These are phyloP conservation scores for Nyctibius bracteatus DNA, from an alignment of 2,113 vertebrate species.

Conservation along the genomic window DNA sequence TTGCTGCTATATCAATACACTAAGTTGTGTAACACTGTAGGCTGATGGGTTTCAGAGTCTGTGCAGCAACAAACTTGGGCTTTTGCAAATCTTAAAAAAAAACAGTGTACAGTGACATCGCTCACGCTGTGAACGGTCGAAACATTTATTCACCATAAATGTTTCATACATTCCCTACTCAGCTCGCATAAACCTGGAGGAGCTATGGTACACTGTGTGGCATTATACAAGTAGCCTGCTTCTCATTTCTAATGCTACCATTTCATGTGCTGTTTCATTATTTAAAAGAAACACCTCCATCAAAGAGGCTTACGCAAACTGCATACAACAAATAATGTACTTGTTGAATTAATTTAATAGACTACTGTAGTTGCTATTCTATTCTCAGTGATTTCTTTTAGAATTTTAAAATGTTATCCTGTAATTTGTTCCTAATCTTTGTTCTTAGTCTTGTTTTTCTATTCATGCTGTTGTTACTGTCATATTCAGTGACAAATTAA, in stretches of 20 bases:
- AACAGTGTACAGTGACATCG: accelerated
- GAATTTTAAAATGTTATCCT: neutral
- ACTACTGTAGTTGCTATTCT: neutral
- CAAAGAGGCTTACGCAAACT: neutral
- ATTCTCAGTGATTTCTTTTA: neutral
- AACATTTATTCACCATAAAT: neutral
- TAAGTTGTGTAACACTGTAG: neutral
- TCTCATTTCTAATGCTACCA: neutral
- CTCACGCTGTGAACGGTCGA: neutral
- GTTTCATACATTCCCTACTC: neutral
- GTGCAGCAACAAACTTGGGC: neutral
- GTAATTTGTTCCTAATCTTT: neutral
- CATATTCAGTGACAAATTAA: neutral
- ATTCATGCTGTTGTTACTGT: neutral
- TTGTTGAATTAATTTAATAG: neutral
- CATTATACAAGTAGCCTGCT: neutral
- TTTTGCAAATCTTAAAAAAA: neutral
- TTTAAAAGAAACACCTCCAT: neutral
- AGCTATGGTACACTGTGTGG: neutral
- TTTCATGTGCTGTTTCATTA: neutral
- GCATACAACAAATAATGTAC: neutral
- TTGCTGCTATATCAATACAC: neutral
- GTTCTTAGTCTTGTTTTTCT: neutral
- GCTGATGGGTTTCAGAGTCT: neutral
- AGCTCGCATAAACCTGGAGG: neutral